These are phyloP conservation scores for Uloborus plumipes DNA, from an alignment of 2,888 invertebrate species.

Conservation along the genomic window DNA sequence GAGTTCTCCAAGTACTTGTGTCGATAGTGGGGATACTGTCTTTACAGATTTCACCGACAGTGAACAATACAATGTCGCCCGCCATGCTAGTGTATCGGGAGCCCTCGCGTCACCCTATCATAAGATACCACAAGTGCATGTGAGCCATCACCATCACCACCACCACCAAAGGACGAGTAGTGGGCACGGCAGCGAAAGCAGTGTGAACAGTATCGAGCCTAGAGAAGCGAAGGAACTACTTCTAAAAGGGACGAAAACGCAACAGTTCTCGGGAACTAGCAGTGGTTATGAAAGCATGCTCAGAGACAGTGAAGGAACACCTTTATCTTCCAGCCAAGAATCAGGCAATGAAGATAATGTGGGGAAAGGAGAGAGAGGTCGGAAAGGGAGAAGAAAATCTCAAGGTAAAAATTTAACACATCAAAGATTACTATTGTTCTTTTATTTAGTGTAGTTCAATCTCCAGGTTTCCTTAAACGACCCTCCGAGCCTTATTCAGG, in stretches of 20 bases:
- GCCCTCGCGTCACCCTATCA: conserved; percentile 71
- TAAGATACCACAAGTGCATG: conserved; percentile 71
- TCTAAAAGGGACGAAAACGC: conserved; percentile 58
- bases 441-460: too few species aligned
- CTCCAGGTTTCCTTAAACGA: too few species aligned
- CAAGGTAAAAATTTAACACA: conserved; percentile 32
- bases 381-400: conserved; percentile 67
- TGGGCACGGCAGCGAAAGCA: conserved; percentile 72
- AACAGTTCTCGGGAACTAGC: conserved; percentile 77
- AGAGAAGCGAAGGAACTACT: conserved; percentile 57
- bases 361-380: conserved; percentile 68
- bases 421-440: too few species aligned
- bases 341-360: conserved; percentile 71
- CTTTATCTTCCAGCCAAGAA: conserved; percentile 79
- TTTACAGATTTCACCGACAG: conserved; percentile 55
- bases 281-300: conserved; percentile 91
- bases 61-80: conserved; percentile 36
- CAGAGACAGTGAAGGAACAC: conserved; percentile 86
- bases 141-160: conserved; percentile 66
- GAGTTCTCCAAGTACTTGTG: conserved; percentile 56
- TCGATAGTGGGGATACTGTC: conserved; percentile 56
- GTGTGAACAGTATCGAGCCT: conserved; percentile 65
- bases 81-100: conserved; percentile 49
- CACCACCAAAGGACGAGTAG: conserved; percentile 70
- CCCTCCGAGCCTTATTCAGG: too few species aligned